Evolutionary conservation across 2,888 invertebrate species (phyloP).

Genomic region (Myopa tessellatipennis): DNA sequence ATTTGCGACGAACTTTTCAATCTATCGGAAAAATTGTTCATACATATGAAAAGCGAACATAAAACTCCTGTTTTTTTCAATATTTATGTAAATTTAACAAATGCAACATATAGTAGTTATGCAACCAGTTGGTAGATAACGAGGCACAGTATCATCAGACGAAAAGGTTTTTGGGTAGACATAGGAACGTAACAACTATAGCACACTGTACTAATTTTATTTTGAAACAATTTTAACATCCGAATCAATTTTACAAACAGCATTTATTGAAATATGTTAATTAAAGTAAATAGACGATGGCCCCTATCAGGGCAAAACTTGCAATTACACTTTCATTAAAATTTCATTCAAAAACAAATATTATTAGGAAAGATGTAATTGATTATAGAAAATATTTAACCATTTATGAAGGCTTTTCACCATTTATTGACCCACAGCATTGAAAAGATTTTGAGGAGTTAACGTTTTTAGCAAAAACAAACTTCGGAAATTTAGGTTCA

Average conservation of each 20-base stretch:
- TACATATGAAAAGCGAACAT: constrained; percentile 28
- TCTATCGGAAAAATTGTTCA: not conserved
- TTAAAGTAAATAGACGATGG: too few relatives aligned
- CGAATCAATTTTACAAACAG: too few relatives aligned
- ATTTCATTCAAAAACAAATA: constrained; percentile 39
- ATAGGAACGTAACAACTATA: too few relatives aligned
- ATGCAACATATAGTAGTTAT: too few relatives aligned
- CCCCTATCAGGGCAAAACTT: too few relatives aligned
- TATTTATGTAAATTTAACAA: constrained; percentile 12
- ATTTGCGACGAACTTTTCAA: constrained; percentile 26
- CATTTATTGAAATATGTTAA: too few relatives aligned
- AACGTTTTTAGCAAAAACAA: constrained; percentile 33
- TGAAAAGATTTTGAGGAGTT: constrained; percentile 32
- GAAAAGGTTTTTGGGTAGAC: too few relatives aligned
- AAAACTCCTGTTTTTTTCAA: constrained; percentile 25
- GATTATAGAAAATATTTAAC: constrained; percentile 34
- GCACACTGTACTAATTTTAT: too few relatives aligned
- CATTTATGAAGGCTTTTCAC: constrained; percentile 30
- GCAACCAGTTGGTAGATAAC: too few relatives aligned
- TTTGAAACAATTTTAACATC: too few relatives aligned
- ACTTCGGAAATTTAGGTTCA: constrained; percentile 32
- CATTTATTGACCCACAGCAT: constrained; percentile 33
- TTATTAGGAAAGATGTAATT: constrained; percentile 28
- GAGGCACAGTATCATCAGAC: too few relatives aligned
- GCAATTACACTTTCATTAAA: constrained; percentile 25